Evolutionary conservation across 2,888 invertebrate genomes (phyloP), one percentile per base, ranked within the genome.

Genomic region (Noctua pronuba): DNA sequence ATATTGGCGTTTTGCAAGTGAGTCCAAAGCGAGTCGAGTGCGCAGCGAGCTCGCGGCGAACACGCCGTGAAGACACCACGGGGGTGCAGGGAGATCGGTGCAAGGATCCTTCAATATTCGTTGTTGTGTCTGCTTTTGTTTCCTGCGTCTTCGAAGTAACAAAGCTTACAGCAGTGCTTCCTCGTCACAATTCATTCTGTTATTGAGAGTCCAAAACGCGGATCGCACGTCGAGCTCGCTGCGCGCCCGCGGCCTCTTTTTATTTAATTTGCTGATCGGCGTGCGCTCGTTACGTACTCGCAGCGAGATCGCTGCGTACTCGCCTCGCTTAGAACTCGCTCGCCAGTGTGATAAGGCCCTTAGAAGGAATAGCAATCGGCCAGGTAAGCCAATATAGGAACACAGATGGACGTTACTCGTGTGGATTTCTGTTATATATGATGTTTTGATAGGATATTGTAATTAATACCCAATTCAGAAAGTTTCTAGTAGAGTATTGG

Each of bases 401-500:
- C 62, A 21, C 31, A 62, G n/a, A 67, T 68, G 49, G 28, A 68
- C 24, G 46, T 60, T 18, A 66, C 41, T 60, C 6, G 44, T 35
- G 41, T 71, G 28, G 46, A 49, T 72, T 73, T 62, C 71, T 80
- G 65, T 83, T 67, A 74, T 64, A 69, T 65, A 52, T 75, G 60
- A 75, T 78, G 77, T 72, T 83, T 80, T 80, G 55, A 73, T 83
- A 84, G 82, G 84, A 82, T 83, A 90, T 83, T 82, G 80, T 88
- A 86, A 86, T 86, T 86, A 85, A 86, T 82, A 84, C 83, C 66
- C 80, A 86, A 88, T 87, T 86, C 88, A 83, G 89, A 89, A 88
- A 90, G 90, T 91, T 90, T 90, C 86, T 88, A 88, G 77, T 84
- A 70, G 68, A 89, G 78, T 88, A 88, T 89, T 84, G 88, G 90